Percentiles rank a stretch among this genome's conserved stretches.
Conservation (phyloP, 92 coral and sea anemone genomes). For the Heteractis magnifica region DNA sequence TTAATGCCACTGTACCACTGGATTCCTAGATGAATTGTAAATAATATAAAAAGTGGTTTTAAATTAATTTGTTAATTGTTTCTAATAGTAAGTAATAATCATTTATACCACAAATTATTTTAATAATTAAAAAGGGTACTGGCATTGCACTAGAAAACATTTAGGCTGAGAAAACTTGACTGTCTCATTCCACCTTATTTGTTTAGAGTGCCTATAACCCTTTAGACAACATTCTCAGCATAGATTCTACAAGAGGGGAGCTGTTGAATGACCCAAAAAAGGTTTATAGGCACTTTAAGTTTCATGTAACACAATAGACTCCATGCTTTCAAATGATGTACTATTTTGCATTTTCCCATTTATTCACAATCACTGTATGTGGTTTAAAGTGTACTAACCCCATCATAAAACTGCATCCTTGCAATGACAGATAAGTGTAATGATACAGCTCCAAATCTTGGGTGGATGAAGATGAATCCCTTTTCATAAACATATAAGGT, state of each 20-base stretch:
- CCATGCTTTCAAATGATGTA: not conserved
- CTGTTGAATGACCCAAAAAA: no score
- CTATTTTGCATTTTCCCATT: not conserved
- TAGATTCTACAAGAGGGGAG: no score
- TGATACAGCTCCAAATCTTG: constrained; percentile 57
- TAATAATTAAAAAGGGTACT: no score
- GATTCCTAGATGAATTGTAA: constrained; percentile 47
- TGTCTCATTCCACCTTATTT: no score
- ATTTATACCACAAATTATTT: no score
- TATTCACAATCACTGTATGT: not conserved
- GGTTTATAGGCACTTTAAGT: no score
- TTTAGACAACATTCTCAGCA: no score
- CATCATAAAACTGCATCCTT: constrained; percentile 75
- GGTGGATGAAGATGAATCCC: constrained; percentile 66
- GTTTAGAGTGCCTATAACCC: no score
- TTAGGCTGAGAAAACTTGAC: no score
- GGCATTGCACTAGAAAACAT: no score
- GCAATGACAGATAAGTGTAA: constrained; percentile 58
- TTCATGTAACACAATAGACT: not conserved
- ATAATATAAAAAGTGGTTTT: not conserved
- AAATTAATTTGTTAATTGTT: not conserved
- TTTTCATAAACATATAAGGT: constrained; percentile 61
- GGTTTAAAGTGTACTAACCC: constrained; percentile 38
- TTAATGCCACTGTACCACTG: constrained; percentile 50
- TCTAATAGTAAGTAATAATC: no score